Base-by-base conservation (phyloP, 2,113 vertebrate species). In the Actenoides lindsayi region DNA sequence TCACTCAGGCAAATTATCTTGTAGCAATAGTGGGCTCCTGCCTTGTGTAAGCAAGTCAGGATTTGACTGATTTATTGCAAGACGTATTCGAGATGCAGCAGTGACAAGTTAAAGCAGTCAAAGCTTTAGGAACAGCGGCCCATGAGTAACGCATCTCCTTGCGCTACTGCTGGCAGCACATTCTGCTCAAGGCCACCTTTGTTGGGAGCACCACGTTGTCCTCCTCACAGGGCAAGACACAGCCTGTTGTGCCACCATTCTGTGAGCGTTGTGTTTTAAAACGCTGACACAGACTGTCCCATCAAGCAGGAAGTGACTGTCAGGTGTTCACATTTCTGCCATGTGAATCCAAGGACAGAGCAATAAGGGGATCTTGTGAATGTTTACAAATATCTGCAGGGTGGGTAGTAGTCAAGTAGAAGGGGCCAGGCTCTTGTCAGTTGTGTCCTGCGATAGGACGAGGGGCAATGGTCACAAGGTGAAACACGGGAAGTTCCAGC, bases 101-200 rank as follows among this genome's bases (percentile, higher is more conserved):
- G 39, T 4, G 60, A 31, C 4, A 16, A 57, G 8, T 30, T 18
- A 46, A 63, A 0, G 68, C n/a, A 50, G 4, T 31, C 25, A 28
- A 70, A 1, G 13, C 6, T 18, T 4, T 21, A 59, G 16, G 63
- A 78, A 37, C 3, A 67, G 50, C 16, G 27, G 23, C 50, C 50
- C 16, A 11, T 11, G 13, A 7, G n/a, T 73, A 73, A 63, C 24
- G 41, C 42, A 13, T 24, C 0, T 0, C 2, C 7, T 9, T 5
- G n/a, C 2, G 5, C 21, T 19, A 5, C 27, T 35, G 41, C 27
- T 11, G 5, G 2, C 7, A 62, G 35, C 44, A 5, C 0, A 2
- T 46, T 28, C 59, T 67, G 17, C 76, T 65, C 21, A 16, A 21
- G 57, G 20, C 1, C 5, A 9, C 28, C 5, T 39, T 65, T 56